Conservation (phyloP, 2,888 invertebrate species). For the Norana najaformis region DNA sequence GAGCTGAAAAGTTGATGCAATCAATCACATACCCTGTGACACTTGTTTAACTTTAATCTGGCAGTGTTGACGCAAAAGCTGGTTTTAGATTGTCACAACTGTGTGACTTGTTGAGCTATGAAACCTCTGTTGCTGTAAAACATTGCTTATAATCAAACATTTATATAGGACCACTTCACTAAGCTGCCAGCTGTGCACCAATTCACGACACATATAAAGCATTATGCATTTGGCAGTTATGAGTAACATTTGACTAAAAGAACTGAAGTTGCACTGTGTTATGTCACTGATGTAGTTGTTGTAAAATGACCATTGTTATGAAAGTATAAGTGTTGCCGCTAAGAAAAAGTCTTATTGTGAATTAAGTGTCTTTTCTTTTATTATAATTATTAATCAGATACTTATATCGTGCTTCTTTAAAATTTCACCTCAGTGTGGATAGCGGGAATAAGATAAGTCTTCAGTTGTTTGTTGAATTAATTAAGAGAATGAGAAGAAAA, state of each 20-base stretch:
- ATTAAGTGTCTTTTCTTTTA: too few species aligned
- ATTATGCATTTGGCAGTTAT: not conserved
- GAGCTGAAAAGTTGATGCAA: not conserved
- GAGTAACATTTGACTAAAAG: not conserved
- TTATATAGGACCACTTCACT: not conserved
- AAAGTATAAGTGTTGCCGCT: too few species aligned
- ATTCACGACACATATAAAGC: not conserved
- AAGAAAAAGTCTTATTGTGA: not conserved
- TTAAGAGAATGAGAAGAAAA: too few species aligned
- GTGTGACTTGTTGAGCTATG: not conserved
- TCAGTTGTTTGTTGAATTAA: too few species aligned
- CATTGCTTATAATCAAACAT: not conserved
- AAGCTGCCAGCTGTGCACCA: not conserved
- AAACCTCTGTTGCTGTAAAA: not conserved
- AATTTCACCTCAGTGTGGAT: too few species aligned
- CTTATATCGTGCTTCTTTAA: too few species aligned
- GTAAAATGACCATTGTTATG: too few species aligned
- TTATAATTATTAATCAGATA: too few species aligned
- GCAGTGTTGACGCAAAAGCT: too few species aligned
- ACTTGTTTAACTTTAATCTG: too few species aligned
- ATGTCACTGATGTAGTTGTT: not conserved
- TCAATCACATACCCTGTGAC: constrained; percentile 4
- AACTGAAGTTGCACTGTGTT: not conserved
- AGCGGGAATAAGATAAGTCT: too few species aligned
- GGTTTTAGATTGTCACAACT: not conserved